Base-by-base conservation (phyloP, 2,888 invertebrate genomes). In the Sphinx pinastri region DNA sequence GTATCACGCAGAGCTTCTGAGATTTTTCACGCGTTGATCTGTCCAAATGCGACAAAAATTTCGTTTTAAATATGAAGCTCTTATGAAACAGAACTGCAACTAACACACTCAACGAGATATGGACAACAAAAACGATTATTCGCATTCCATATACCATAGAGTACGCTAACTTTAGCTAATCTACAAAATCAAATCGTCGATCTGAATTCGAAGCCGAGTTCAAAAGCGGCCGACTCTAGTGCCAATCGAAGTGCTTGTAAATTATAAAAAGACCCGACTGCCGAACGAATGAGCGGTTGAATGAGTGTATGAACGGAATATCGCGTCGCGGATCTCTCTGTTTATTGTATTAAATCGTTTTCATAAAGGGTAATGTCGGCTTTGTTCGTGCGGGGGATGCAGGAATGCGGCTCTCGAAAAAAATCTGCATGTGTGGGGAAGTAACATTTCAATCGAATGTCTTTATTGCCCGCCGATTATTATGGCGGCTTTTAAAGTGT, bases 301-400 rank as follows among this genome's bases (percentile, higher is more conserved):
- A 79, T 81, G 85, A 84, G 75, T 81, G 82, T 84, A 80, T 87
- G 87, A 86, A 84, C 81, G 82, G 74, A 78, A 86, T 91, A 93
- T 93, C 91, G 84, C 82, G 77, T 77, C 82, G 89, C 93, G 89
- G 92, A 93, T 93, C 93, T 92, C 83, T 88, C 82, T 89, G 87
- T 88, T 60, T 60, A 60, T 60, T 90, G 87, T 90, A 84, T 87
- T 87, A 87, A 88, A 87, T 86, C 83, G 76, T 85, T 86, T 85
- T 76, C 84, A 89, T 88, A 89, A 89, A 87, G 83, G 81, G 75
- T 81, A 78, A 79, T 81, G 85, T 84, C 74, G 81, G 79, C 81
- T 87, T 86, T 86, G 85, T 85, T 81, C 83, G 77, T 87, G 90
- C 88, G 90, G 90, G 91, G 91, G 90, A 81, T 75, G 78, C 67